Evolutionary conservation across 2,888 invertebrate species (phyloP).

Genomic region (Dolomedes plantarius): DNA sequence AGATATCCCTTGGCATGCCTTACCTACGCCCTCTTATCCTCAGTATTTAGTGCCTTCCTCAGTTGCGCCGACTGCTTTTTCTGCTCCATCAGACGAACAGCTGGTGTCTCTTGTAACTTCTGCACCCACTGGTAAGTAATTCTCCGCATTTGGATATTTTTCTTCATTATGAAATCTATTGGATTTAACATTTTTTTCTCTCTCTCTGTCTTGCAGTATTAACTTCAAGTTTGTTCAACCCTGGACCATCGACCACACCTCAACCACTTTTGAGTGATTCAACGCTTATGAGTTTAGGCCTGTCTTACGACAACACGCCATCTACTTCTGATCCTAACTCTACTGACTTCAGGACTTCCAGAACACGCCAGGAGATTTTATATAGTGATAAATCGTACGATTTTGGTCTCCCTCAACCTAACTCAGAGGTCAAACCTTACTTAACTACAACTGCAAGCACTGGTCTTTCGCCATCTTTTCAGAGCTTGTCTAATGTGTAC

Average conservation of each 20-base stretch:
- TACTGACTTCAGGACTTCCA: conserved; percentile 22
- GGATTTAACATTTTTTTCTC: background rate
- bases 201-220: conserved; percentile 21
- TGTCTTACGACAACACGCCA: conserved; percentile 28
- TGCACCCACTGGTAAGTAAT: background rate
- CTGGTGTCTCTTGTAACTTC: conserved; percentile 41
- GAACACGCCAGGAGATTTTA: background rate
- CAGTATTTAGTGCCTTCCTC: conserved; percentile 43
- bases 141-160: background rate
- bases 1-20: conserved; percentile 49
- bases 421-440: conserved; percentile 30
- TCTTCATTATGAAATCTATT: background rate
- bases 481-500: background rate
- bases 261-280: conserved; percentile 23
- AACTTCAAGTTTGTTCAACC: conserved; percentile 32
- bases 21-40: conserved; percentile 45
- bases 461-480: conserved; percentile 18
- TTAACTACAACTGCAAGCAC: conserved; percentile 14
- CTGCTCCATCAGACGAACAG: conserved; percentile 30
- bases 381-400: conserved; percentile 29
- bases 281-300: conserved; percentile 19
- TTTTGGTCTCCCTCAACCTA: conserved; percentile 2
- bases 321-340: conserved; percentile 2
- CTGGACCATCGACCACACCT: conserved; percentile 6
- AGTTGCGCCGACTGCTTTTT: conserved; percentile 16